These are phyloP conservation scores for Caloenas nicobarica DNA, from an alignment of 2,113 vertebrate species.

Conservation along the genomic window DNA sequence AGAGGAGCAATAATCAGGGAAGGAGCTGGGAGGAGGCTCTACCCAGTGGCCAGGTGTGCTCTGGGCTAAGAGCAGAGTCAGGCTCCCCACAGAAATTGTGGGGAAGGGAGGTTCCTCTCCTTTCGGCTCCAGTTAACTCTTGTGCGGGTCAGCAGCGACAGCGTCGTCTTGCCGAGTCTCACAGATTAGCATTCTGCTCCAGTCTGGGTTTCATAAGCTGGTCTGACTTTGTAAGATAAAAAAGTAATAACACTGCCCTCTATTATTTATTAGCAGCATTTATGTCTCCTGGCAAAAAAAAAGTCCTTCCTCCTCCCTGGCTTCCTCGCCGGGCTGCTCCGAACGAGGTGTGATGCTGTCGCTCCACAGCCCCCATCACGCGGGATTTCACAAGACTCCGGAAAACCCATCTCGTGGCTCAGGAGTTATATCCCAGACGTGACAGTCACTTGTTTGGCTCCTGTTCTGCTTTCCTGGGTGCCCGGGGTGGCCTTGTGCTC, in stretches of 20 bases:
- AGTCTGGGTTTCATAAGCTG: conserved; percentile 59
- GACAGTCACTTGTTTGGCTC: accelerated
- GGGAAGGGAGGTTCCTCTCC: not conserved
- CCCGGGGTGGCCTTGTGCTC: not conserved
- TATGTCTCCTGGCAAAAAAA: conserved; percentile 31
- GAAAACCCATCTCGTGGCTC: not conserved
- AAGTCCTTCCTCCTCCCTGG: not conserved
- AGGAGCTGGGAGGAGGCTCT: not conserved
- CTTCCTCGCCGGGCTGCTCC: not conserved
- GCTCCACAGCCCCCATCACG: not conserved
- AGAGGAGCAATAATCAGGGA: not conserved
- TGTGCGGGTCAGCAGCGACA: conserved; percentile 1
- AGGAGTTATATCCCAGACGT: not conserved
- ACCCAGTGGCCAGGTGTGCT: accelerated
- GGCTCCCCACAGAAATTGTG: accelerated
- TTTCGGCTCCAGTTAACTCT: not conserved
- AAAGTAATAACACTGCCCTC: conserved; percentile 70
- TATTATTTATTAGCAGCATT: conserved; percentile 62
- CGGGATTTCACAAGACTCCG: not conserved
- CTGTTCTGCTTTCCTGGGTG: not conserved
- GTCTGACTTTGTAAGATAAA: conserved; percentile 70
- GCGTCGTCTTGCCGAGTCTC: conserved; percentile 49
- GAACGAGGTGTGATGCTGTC: not conserved
- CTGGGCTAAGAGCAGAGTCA: not conserved
- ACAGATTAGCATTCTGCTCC: conserved; percentile 60